Evolutionary conservation across 2,113 vertebrate genomes (phyloP).

Genomic region (Rhinogobius similis): DNA sequence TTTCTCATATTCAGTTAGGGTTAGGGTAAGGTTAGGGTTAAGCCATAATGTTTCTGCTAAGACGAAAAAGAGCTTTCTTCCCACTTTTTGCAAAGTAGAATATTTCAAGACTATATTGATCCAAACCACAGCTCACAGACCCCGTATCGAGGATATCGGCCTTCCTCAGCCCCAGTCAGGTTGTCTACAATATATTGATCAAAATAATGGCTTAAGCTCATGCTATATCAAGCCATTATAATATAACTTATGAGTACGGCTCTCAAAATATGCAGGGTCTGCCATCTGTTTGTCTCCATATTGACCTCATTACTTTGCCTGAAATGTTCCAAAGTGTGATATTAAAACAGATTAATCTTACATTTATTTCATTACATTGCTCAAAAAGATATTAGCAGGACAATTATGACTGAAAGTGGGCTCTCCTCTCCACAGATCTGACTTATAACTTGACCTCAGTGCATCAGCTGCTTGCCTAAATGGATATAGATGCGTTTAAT

Average conservation of each 20-base stretch:
- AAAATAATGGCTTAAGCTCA: not conserved
- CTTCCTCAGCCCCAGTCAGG: not conserved
- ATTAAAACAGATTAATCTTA: not conserved
- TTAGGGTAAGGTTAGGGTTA: too few relatives aligned
- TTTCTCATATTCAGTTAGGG: too few relatives aligned
- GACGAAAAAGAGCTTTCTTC: not conserved
- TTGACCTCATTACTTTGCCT: too few relatives aligned
- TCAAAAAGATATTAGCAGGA: too few relatives aligned
- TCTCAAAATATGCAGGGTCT: too few relatives aligned
- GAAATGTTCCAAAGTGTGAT: too few relatives aligned
- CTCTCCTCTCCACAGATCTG: too few relatives aligned
- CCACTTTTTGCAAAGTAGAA: not conserved
- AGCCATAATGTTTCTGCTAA: too few relatives aligned
- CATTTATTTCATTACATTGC: not conserved
- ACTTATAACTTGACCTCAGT: too few relatives aligned
- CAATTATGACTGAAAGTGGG: too few relatives aligned
- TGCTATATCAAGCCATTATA: not conserved
- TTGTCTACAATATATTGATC: not conserved
- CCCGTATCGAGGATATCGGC: not conserved
- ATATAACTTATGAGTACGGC: not conserved
- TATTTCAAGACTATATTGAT: not conserved
- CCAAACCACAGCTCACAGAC: not conserved
- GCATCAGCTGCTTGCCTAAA: too few relatives aligned
- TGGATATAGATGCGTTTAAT: too few relatives aligned
- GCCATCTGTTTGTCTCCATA: not conserved